A percentile compares a stretch with the other conserved stretches of the same genome.
These are phyloP conservation scores for Monoplex corrugatus DNA, from an alignment of 2,888 invertebrate species.

Conservation along the genomic window DNA sequence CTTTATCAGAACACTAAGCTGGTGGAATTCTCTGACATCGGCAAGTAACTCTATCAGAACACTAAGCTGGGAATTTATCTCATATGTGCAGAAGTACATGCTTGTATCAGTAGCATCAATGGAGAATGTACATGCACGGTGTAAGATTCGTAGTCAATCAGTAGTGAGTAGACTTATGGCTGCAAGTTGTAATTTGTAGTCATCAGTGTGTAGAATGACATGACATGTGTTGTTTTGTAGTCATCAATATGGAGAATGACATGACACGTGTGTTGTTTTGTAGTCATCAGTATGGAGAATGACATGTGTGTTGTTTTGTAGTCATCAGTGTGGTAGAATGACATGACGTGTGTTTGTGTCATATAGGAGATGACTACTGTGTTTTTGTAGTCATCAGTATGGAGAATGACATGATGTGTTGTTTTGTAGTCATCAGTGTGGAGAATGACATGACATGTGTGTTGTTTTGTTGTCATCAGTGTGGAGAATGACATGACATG, in stretches of 20 bases:
- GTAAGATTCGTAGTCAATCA: too few relatives aligned
- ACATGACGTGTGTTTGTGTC: background rate
- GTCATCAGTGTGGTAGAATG: background rate
- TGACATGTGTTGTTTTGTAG: too few relatives aligned
- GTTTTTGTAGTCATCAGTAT: background rate
- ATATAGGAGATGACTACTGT: background rate
- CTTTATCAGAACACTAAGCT: constrained; percentile 90
- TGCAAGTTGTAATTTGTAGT: too few relatives aligned
- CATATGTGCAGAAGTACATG: too few relatives aligned
- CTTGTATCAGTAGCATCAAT: too few relatives aligned
- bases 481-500: background rate
- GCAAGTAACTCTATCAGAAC: constrained; percentile 90
- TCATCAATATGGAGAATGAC: too few relatives aligned
- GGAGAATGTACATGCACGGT: too few relatives aligned
- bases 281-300: too few relatives aligned
- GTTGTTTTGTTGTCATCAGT: background rate
- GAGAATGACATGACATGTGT: background rate
- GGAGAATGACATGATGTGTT: background rate
- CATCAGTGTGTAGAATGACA: too few relatives aligned
- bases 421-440: background rate
- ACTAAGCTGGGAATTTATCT: constrained; percentile 93
- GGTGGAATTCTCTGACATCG: constrained; percentile 95
- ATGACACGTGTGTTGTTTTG: too few relatives aligned
- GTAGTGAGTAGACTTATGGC: too few relatives aligned
- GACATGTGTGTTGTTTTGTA: background rate